A percentile compares a stretch with the other conserved stretches of the same genome.
Evolutionary conservation across 2,888 invertebrate species (phyloP).

Genomic region (Crepidodera aurea): DNA sequence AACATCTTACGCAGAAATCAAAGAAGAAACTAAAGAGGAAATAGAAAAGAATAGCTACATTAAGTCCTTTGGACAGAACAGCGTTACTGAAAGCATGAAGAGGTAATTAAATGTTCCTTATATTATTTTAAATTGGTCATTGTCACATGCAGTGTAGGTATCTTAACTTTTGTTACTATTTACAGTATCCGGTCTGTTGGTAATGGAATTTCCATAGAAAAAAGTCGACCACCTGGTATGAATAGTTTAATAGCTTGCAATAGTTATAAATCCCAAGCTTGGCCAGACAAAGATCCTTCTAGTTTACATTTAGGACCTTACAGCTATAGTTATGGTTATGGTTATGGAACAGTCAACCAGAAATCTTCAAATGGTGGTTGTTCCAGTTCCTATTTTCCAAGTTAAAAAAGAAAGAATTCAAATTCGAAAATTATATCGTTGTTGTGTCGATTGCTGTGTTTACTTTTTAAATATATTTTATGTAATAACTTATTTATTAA

Average conservation of each 20-base stretch:
- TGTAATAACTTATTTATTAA: too few species aligned
- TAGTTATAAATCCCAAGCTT: constrained; percentile 75
- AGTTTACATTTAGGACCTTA: constrained; percentile 61
- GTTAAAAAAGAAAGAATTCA: too few species aligned
- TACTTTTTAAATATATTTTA: too few species aligned
- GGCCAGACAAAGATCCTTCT: constrained; percentile 58
- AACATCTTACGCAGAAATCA: constrained; percentile 57
- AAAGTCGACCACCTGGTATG: constrained; percentile 74
- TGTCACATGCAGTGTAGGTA: too few species aligned
- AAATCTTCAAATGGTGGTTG: constrained; percentile 32
- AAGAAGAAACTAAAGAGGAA: constrained; percentile 63
- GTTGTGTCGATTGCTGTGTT: too few species aligned
- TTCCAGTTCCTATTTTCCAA: constrained; percentile 40
- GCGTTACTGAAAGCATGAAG: constrained; percentile 55
- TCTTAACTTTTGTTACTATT: constrained; percentile 1
- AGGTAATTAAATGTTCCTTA: constrained; percentile 53
- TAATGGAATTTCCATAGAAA: constrained; percentile 70
- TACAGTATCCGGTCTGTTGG: constrained; percentile 58
- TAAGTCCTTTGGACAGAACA: constrained; percentile 46
- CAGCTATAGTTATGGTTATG: constrained; percentile 63
- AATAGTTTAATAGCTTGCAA: constrained; percentile 79
- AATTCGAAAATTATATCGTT: too few species aligned
- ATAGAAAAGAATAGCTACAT: constrained; percentile 62
- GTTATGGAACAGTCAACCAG: constrained; percentile 21
- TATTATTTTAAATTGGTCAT: too few species aligned